Evolutionary conservation across 2,888 invertebrate species (phyloP).

Genomic region (Erebia aethiops): DNA sequence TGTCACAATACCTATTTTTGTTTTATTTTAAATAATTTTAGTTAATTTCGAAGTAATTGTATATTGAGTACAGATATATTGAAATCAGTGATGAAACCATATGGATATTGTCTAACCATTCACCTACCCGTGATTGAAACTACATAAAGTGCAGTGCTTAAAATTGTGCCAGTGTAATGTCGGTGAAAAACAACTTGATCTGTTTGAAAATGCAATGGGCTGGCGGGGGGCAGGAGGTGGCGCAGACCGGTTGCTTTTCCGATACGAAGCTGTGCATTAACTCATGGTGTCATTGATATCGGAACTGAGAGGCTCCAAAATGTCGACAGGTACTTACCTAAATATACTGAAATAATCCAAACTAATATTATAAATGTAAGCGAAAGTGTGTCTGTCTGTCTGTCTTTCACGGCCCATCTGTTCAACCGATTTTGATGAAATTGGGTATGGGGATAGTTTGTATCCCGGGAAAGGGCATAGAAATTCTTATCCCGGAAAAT

Average conservation of each 20-base stretch:
- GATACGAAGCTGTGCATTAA: conserved; percentile 55
- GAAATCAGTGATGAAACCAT: not conserved
- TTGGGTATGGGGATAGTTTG: no score
- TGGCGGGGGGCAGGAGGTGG: conserved; percentile 60
- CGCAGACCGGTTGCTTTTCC: conserved; percentile 57
- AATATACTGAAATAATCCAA: conserved; percentile 39
- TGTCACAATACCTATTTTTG: no score
- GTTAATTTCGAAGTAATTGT: no score
- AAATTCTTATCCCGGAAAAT: no score
- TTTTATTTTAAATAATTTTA: no score
- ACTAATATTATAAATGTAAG: no score
- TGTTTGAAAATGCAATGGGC: conserved; percentile 73
- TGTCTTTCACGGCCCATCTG: no score
- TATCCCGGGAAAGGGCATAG: no score
- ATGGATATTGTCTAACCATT: not conserved
- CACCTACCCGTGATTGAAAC: conserved; percentile 1
- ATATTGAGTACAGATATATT: not conserved
- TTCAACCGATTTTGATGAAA: no score
- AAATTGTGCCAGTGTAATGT: conserved; percentile 57
- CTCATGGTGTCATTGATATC: conserved; percentile 51
- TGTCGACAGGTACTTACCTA: conserved; percentile 71
- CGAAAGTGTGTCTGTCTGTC: no score
- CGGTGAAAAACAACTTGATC: conserved; percentile 61
- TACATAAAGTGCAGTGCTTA: conserved; percentile 13
- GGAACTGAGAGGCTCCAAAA: conserved; percentile 55